Base-by-base conservation (phyloP, 1,140 invertebrate genomes). In the Spodoptera frugiperda region DNA sequence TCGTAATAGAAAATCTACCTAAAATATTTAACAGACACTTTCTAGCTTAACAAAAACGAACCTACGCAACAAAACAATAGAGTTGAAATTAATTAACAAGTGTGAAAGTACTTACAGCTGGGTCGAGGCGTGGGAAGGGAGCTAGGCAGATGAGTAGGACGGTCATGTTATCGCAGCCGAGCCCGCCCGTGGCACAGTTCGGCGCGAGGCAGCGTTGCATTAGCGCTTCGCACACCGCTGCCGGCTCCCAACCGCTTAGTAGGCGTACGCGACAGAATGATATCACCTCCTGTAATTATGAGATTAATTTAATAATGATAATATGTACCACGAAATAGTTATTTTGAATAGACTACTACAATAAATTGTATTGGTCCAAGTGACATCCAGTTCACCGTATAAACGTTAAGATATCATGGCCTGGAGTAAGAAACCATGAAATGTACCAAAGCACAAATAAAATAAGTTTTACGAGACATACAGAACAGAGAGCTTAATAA, bases 81-180 rank as follows among this genome's bases (percentile, higher is more conserved):
- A 39, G 33, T 39, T 39, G 6, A 39, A 39, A 9, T 39, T 61
- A 61, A 39, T 12, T 14, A 5, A 14, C 39, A 25, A 48, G 44
- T 65, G 39, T 65, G 44, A 9, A 17, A 9, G 9, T 65, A 87
- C 86, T 86, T 44, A 91, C 89, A 81, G 83, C 71, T 21, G 82
- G 71, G 17, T 83, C 74, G 17, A 77, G 48, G 12, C 84, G 79
- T 17, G 90, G 88, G 85, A 91, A 91, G 54, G 97, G 96, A 3
- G 98, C 92, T 33, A 98, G 96, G 90, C 97, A 97, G 9, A 99
- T 96, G 9, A 99, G 93, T 55, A 99, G 95, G 0, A 98, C 98
- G 44, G 98, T 99, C 99, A 99, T 99, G 94, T 99, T 99, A 92
- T 99, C 99, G 93, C 98, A 99, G 63, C 99, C 99, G 49, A 99